Percentiles rank a stretch among this genome's conserved stretches.
These are phyloP conservation scores for Hystrix cristata DNA, from an alignment of 2,113 vertebrate species.

Conservation along the genomic window DNA sequence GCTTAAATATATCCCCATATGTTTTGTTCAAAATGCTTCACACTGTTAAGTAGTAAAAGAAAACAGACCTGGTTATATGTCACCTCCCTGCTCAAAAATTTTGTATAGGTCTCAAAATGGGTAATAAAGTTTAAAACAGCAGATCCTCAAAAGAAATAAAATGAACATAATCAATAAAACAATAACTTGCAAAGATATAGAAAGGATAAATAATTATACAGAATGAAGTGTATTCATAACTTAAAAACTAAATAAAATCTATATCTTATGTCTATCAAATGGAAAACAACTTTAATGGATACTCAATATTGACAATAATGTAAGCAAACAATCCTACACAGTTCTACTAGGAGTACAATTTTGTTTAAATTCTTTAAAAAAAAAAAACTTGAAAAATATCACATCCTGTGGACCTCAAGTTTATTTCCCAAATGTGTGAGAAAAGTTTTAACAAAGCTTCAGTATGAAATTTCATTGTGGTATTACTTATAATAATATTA, in stretches of 20 bases:
- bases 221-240: not conserved
- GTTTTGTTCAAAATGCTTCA: slow-evolving; percentile 81
- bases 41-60: slow-evolving; percentile 67
- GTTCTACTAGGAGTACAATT: not conserved
- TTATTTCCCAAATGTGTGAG: slow-evolving; percentile 14
- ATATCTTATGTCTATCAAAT: not conserved
- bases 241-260: not conserved
- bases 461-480: not conserved
- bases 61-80: slow-evolving; percentile 66
- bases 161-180: not conserved
- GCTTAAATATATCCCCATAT: slow-evolving; percentile 79
- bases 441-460: slow-evolving; percentile 11
- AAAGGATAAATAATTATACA: not conserved
- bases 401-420: not conserved
- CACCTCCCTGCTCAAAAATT: slow-evolving; percentile 29
- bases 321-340: not conserved
- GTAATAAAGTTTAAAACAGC: not conserved
- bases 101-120: slow-evolving; percentile 12
- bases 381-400: not conserved
- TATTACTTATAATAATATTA: not conserved
- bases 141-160: not conserved
- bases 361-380: not conserved
- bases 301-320: not conserved
- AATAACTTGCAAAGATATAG: not conserved
- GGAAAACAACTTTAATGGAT: not conserved